Evolutionary conservation across 64 coral and sea anemone species (phyloP).

Genomic region (Montipora cactus): DNA sequence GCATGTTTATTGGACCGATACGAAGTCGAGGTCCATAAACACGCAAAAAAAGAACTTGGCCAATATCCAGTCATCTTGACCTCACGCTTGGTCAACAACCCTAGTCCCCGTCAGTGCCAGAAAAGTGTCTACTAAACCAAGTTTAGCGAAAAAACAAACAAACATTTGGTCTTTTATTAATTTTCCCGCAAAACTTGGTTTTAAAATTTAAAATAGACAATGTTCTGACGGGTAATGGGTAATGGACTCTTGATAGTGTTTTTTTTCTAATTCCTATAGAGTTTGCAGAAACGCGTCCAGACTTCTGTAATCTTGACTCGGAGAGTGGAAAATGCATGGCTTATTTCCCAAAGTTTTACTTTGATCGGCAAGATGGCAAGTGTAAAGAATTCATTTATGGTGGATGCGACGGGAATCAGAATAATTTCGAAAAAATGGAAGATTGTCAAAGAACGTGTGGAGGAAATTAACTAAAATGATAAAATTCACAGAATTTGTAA

Average conservation of each 20-base stretch:
- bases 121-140: too few relatives aligned
- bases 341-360: conserved; percentile 78
- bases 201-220: not conserved
- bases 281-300: not conserved
- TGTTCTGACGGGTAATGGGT: too few relatives aligned
- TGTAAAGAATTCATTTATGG: conserved; percentile 85
- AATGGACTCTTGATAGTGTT: not conserved
- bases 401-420: conserved; percentile 77
- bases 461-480: not conserved
- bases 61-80: too few relatives aligned
- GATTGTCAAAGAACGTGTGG: conserved; percentile 65
- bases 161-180: too few relatives aligned
- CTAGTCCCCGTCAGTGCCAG: too few relatives aligned
- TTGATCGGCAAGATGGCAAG: conserved; percentile 35
- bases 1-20: too few relatives aligned
- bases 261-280: not conserved
- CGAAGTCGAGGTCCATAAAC: too few relatives aligned
- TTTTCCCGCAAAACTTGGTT: too few relatives aligned
- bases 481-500: too few relatives aligned
- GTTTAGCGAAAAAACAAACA: too few relatives aligned
- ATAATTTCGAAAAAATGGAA: conserved; percentile 65
- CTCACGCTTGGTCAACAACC: too few relatives aligned
- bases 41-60: too few relatives aligned
- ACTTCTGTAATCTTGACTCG: conserved; percentile 40
- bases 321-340: conserved; percentile 67